phyloP scores from a whole-genome alignment of 2,797 vertebrate species.

The Melanotaenia nigrans region DNA sequence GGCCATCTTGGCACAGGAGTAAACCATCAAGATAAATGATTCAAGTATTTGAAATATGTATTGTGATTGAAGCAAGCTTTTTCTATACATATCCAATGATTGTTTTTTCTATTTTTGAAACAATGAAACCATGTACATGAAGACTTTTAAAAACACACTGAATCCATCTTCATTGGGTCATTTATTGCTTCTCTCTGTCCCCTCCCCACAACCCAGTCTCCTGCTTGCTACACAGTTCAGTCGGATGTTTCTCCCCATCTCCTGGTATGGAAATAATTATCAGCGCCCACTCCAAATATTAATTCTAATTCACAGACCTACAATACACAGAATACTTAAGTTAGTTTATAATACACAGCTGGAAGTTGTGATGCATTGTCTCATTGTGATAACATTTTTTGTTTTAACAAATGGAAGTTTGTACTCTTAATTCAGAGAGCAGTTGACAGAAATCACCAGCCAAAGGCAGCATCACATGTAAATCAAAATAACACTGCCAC shows the following conservation, averaged over 20 bases:
- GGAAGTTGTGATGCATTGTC: constrained; percentile 65
- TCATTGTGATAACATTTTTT: constrained; percentile 42
- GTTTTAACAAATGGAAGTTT: constrained; percentile 69
- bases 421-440: constrained; percentile 58
- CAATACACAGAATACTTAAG: constrained; percentile 75
- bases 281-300: constrained; percentile 55
- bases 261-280: constrained; percentile 65
- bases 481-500: constrained; percentile 45
- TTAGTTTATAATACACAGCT: constrained; percentile 73
- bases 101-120: neutral
- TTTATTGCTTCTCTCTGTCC: constrained; percentile 80
- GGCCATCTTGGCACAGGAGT: neutral
- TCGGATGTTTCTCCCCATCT: constrained; percentile 49
- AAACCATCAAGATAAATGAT: constrained; percentile 1
- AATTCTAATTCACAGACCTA: constrained; percentile 77
- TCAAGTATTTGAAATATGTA: neutral
- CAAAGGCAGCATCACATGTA: constrained; percentile 43
- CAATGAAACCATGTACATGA: constrained; percentile 56
- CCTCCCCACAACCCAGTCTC: constrained; percentile 41
- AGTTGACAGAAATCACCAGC: constrained; percentile 54
- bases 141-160: constrained; percentile 39
- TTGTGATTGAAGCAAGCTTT: constrained; percentile 9
- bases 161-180: constrained; percentile 61
- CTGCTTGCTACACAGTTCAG: constrained; percentile 50
- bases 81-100: constrained; percentile 10